Evolutionary conservation across 1,140 invertebrate genomes (phyloP).

Genomic region (Drusus annulatus): DNA sequence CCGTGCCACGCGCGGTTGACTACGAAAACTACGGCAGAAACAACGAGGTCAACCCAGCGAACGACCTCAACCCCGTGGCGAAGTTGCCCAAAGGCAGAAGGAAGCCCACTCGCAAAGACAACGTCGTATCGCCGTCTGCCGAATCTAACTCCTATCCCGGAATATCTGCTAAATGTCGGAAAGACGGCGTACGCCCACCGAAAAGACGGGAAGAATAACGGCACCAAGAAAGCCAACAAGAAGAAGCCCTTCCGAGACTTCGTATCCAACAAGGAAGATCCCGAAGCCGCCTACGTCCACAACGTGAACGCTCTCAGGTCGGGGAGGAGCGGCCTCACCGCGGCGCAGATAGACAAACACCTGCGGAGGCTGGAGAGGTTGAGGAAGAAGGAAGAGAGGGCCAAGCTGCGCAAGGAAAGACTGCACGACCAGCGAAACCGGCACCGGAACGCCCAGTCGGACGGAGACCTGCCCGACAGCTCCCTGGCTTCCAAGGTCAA

Average conservation of each 20-base stretch:
- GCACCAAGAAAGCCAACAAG: constrained; percentile 5
- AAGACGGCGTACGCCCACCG: constrained; percentile 31
- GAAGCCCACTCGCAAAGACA: not conserved
- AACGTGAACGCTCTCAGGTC: constrained; percentile 66
- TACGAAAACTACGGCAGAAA: constrained; percentile 29
- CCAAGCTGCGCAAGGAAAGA: constrained; percentile 44
- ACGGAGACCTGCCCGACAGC: not conserved
- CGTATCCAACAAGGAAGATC: constrained; percentile 66
- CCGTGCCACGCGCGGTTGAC: constrained; percentile 61
- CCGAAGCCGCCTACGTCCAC: constrained; percentile 66
- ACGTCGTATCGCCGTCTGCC: not conserved
- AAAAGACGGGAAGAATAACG: constrained; percentile 33
- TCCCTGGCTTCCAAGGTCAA: constrained; percentile 13
- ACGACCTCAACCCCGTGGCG: not conserved
- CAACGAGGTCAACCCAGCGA: constrained; percentile 55
- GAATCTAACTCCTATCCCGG: not conserved
- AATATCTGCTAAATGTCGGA: constrained; percentile 5
- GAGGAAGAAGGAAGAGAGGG: constrained; percentile 64
- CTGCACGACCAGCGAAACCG: constrained; percentile 57
- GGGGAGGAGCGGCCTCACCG: constrained; percentile 65
- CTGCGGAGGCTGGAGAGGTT: constrained; percentile 64
- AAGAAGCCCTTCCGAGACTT: constrained; percentile 56
- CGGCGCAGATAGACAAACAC: constrained; percentile 64
- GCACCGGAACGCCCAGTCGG: constrained; percentile 21
- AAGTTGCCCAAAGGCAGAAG: not conserved